Evolutionary conservation across 2,888 invertebrate species (phyloP).

Genomic region (Drymonia ruficornis): DNA sequence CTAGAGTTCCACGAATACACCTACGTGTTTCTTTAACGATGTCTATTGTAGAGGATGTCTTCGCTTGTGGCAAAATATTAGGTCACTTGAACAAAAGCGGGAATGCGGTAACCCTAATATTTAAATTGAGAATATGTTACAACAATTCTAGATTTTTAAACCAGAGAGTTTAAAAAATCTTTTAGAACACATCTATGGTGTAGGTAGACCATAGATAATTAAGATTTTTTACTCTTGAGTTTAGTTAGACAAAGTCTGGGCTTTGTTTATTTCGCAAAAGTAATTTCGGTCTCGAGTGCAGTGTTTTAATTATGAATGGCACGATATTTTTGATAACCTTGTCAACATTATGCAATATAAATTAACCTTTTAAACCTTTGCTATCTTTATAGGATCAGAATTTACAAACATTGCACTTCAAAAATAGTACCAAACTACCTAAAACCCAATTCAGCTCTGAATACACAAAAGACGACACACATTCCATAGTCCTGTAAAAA

Average conservation of each 20-base stretch:
- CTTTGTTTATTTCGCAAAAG: no score
- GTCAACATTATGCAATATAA: background rate
- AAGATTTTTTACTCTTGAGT: no score
- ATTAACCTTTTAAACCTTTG: background rate
- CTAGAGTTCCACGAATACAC: conserved; percentile 1
- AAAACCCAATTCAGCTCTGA: background rate
- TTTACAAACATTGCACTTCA: background rate
- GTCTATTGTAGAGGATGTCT: background rate
- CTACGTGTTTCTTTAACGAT: background rate
- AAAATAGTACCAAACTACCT: background rate
- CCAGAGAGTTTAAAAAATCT: no score
- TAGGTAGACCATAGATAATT: no score
- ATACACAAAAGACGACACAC: no score
- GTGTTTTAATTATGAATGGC: background rate
- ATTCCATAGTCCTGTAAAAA: no score
- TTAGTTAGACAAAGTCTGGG: no score
- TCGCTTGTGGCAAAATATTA: background rate
- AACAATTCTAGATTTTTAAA: no score
- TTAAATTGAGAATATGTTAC: background rate
- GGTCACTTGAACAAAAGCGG: background rate
- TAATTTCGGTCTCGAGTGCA: no score
- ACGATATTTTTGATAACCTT: background rate
- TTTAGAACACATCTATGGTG: no score
- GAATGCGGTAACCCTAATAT: background rate
- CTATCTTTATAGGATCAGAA: background rate